Base-by-base conservation (phyloP, 1,140 invertebrate genomes). In the Harlomillsia oculata region DNA sequence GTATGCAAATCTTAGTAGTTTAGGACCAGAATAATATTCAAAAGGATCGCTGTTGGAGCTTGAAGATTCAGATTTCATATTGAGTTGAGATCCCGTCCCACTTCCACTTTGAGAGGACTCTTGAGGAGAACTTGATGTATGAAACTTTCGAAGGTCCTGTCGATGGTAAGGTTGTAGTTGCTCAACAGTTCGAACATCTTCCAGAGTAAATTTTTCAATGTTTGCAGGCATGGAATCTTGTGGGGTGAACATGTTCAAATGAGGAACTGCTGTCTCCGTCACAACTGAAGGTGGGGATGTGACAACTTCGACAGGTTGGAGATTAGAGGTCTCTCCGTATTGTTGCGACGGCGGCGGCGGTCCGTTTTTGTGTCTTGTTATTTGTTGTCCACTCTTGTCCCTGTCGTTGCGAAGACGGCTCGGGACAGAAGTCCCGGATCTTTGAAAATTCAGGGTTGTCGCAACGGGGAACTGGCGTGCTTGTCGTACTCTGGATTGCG, bases 1-100 rank as follows among this genome's bases (percentile, higher is more conserved):
- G n/a, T n/a, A n/a, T n/a, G n/a, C n/a, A n/a, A n/a, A n/a, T n/a
- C n/a, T n/a, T n/a, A n/a, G n/a, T n/a, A n/a, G n/a, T n/a, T n/a
- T n/a, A n/a, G n/a, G n/a, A 16, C 57, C 57, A 21, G 57, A 52
- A 46, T 59, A 59, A 36, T 46, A 59, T 48, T 20, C 18, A 36
- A 29, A 36, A 32, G 32, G 29, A 28, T 46, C 26, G 14, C 16
- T 40, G 26, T 21, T 20, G 21, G 49, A 51, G 49, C 49, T 45
- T 29, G 45, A 46, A 9, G 44, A 28, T 32, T 34, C 49, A 18
- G 32, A 36, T 18, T 16, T 28, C 49, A 51, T 13, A 25, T 51
- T 37, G 13, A 45, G 46, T 50, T 25, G 25, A 20, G 43, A 45
- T 29, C 46, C 46, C 11, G 41, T 45, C 20, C 53, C 53, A 32